Evolutionary conservation across 2,113 vertebrate species (phyloP), one percentile per base, ranked within the genome.

Genomic region (Colinus virginianus): DNA sequence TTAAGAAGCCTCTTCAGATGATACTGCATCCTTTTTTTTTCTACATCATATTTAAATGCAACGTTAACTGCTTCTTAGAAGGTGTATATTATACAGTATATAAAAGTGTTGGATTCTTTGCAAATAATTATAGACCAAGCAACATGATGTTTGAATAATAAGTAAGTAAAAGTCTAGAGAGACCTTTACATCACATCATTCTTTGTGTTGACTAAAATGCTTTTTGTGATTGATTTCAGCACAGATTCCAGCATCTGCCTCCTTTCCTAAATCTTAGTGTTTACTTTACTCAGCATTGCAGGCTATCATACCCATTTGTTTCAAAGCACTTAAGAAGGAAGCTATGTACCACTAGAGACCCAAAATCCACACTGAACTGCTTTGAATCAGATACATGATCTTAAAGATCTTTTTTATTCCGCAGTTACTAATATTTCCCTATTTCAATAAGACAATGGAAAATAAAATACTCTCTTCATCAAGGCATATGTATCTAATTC

Each of bases 401-500:
- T 69, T 51, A 91, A 93, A 77, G 56, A 94, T 83, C 61, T 94
- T 91, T 95, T 88, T 74, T 82, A 81, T 96, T 93, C 94, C n/a
- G 72, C 63, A 76, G 53, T 90, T 89, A 93, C 46, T 77, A 89
- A 95, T 94, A 67, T 67, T 71, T 62, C 11, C n/a, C 49, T 38
- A 49, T 78, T 84, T 81, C 43, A 94, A 56, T 82, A 95, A 94
- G 94, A 94, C 26, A 94, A 94, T 87, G 46, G 38, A 90, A 71
- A 95, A 92, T 92, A 95, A 91, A 94, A 94, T 77, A 88, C 38
- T 72, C 74, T 93, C 55, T 71, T 91, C 94, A 97, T 94, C 87
- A 95, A 96, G 81, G 59, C 58, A 90, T 68, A 89, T 78, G 84
- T 77, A 63, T 66, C 74, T 74, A 91, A 87, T 95, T 97, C 95